Evolutionary conservation across 2,113 vertebrate species (phyloP).

Genomic region (Dicerorhinus sumatrensis): DNA sequence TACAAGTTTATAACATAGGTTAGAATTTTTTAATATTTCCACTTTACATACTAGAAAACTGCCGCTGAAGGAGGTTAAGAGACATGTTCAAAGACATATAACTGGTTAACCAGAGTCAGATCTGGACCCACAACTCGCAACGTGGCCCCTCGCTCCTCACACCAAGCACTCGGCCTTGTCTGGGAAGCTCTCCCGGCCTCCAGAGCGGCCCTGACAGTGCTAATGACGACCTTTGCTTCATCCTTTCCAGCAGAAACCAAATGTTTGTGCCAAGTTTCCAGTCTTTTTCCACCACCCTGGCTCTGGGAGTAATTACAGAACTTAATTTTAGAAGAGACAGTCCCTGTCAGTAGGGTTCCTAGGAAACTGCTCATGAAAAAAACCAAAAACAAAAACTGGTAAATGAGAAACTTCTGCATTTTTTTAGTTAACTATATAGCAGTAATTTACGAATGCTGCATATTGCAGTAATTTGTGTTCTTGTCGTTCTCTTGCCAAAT

Average conservation of each 20-base stretch:
- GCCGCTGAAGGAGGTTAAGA: background rate
- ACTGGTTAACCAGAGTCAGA: fast-evolving
- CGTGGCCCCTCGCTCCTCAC: fast-evolving
- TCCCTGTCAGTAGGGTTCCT: background rate
- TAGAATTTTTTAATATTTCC: background rate
- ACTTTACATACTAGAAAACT: background rate
- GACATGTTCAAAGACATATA: background rate
- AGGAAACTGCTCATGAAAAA: background rate
- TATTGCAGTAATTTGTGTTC: background rate
- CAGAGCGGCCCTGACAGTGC: no score
- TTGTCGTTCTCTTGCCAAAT: background rate
- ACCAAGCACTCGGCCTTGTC: no score
- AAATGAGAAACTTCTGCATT: background rate
- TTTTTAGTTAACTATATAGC: background rate
- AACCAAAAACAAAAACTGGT: background rate
- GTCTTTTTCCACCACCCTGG: background rate
- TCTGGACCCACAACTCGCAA: fast-evolving
- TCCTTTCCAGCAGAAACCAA: background rate
- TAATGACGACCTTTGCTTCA: no score
- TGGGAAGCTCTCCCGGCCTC: background rate
- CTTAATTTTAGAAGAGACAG: slow-evolving; percentile 47
- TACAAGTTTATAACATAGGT: no score
- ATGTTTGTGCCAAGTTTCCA: background rate
- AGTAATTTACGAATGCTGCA: background rate
- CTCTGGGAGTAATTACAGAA: slow-evolving; percentile 27